phyloP scores from a whole-genome alignment of 53 echinoderm and acorn worm species.

The Holothuria leucospilota region DNA sequence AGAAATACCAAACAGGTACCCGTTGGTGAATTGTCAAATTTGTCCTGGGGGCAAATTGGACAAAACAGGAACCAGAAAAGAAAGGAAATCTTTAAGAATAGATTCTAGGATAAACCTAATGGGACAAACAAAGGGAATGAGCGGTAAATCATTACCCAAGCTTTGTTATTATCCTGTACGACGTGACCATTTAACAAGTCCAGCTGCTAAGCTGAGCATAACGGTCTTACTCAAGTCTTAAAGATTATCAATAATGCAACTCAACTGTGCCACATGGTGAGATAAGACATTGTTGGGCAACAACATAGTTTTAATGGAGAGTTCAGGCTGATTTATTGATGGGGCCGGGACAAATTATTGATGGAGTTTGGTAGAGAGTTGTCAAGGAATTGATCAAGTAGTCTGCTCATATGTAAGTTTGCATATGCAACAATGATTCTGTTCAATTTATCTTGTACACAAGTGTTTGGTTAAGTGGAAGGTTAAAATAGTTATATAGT shows the following conservation, averaged over 20 bases:
- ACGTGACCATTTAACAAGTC: constrained; percentile 21
- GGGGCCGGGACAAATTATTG: not conserved
- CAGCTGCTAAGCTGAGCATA: constrained; percentile 26
- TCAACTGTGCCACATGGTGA: constrained; percentile 4
- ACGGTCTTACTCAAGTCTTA: not conserved
- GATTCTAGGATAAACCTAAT: constrained; percentile 11
- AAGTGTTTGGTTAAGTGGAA: not conserved
- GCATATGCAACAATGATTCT: constrained; percentile 11
- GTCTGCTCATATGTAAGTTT: constrained; percentile 13
- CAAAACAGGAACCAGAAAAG: constrained; percentile 17
- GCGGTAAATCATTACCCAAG: not conserved
- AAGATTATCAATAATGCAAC: constrained; percentile 29
- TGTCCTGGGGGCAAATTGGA: not conserved
- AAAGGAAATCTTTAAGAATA: not conserved
- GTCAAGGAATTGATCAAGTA: not conserved
- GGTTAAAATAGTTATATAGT: too few species aligned
- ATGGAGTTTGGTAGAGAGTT: not conserved
- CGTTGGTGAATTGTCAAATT: constrained; percentile 5
- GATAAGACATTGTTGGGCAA: constrained; percentile 35
- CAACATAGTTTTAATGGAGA: constrained; percentile 7
- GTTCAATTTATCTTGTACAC: constrained; percentile 5
- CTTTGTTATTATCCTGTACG: not conserved
- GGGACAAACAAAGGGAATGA: constrained; percentile 8
- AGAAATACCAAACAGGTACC: too few species aligned
- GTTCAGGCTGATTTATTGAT: constrained; percentile 3